These are phyloP conservation scores for Helostoma temminkii DNA, from an alignment of 2,797 vertebrate genomes.

Conservation along the genomic window DNA sequence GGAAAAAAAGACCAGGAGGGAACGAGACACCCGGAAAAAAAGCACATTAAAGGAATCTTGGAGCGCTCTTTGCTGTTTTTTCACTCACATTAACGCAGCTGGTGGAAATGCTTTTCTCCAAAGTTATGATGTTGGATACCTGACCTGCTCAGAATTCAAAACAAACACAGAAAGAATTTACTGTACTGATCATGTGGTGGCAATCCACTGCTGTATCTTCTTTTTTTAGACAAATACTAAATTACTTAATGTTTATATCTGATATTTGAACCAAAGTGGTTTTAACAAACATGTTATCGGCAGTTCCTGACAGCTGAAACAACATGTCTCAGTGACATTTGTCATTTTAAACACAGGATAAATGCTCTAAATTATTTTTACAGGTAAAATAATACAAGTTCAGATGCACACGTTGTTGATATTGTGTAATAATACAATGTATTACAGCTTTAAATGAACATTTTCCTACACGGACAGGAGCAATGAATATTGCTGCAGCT, in stretches of 20 bases:
- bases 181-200: too few species aligned
- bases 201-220: too few species aligned
- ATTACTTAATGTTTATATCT: too few species aligned
- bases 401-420: conserved; percentile 6
- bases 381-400: not conserved
- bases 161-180: not conserved
- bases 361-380: not conserved
- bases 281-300: too few species aligned
- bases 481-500: not conserved
- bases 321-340: too few species aligned
- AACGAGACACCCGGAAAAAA: not conserved
- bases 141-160: not conserved
- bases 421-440: not conserved
- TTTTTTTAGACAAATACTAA: too few species aligned
- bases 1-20: not conserved
- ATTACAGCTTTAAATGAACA: not conserved
- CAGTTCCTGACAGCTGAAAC: too few species aligned
- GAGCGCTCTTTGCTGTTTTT: conserved; percentile 8
- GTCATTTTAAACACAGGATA: too few species aligned
- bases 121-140: conserved; percentile 3
- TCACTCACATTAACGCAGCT: conserved; percentile 6
- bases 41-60: conserved; percentile 24
- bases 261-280: too few species aligned
- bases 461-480: not conserved
- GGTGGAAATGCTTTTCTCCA: not conserved